Evolutionary conservation across 2,113 vertebrate genomes (phyloP).

Genomic region (Perca schrenkii): DNA sequence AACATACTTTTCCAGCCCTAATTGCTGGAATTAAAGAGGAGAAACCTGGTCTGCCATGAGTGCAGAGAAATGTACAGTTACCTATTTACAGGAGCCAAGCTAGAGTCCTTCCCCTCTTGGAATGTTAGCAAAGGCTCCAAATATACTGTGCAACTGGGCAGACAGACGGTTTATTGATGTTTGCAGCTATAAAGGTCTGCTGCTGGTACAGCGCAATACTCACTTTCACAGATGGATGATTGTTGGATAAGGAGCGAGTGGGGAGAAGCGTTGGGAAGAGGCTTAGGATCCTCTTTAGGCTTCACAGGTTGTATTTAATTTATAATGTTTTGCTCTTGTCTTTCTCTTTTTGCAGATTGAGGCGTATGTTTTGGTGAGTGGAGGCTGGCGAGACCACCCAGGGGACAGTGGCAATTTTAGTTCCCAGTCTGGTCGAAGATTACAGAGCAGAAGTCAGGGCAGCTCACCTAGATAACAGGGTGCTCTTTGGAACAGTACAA

Average conservation of each 20-base stretch:
- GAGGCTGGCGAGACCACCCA: slow-evolving; percentile 76
- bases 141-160: slow-evolving; percentile 64
- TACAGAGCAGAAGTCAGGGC: slow-evolving; percentile 75
- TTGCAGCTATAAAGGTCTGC: slow-evolving; percentile 61
- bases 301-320: slow-evolving; percentile 37
- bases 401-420: slow-evolving; percentile 70
- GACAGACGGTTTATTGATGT: slow-evolving; percentile 78
- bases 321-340: slow-evolving; percentile 39
- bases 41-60: slow-evolving; percentile 8
- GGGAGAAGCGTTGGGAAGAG: slow-evolving; percentile 12
- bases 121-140: slow-evolving; percentile 72
- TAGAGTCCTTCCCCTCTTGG: slow-evolving; percentile 67
- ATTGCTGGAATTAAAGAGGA: slow-evolving; percentile 19
- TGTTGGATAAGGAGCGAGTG: slow-evolving; percentile 49
- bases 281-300: slow-evolving; percentile 10
- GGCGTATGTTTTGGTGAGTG: slow-evolving; percentile 94
- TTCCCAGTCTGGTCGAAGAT: slow-evolving; percentile 74
- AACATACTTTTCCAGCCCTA: slow-evolving; percentile 17
- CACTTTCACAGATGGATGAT: slow-evolving; percentile 64
- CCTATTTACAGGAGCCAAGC: slow-evolving; percentile 65
- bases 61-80: slow-evolving; percentile 62
- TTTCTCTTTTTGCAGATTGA: slow-evolving; percentile 86
- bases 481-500: slow-evolving; percentile 62
- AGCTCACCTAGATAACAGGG: slow-evolving; percentile 81
- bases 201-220: slow-evolving; percentile 53